phyloP scores from a whole-genome alignment of 2,888 invertebrate genomes.

The Aproaerema taeniolella region DNA sequence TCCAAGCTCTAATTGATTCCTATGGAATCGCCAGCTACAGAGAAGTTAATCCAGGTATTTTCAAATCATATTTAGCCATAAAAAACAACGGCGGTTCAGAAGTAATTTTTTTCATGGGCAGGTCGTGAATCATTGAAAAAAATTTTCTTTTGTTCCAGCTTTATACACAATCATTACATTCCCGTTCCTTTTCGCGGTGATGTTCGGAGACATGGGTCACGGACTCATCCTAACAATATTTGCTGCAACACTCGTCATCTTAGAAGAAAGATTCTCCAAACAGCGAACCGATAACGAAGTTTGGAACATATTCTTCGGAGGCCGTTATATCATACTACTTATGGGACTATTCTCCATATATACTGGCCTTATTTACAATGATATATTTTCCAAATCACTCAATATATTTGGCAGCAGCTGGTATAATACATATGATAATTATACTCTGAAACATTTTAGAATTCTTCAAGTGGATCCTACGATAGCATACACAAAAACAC shows the following conservation, averaged over 20 bases:
- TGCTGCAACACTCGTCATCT: slow-evolving; percentile 79
- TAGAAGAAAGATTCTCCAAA: slow-evolving; percentile 77
- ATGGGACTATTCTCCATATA: slow-evolving; percentile 87
- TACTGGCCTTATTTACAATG: slow-evolving; percentile 86
- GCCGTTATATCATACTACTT: slow-evolving; percentile 84
- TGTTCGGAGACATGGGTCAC: slow-evolving; percentile 88
- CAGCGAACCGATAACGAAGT: slow-evolving; percentile 79
- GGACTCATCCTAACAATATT: slow-evolving; percentile 82
- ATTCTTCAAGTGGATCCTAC: slow-evolving; percentile 64
- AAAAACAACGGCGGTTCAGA: too few species aligned
- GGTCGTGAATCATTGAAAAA: too few species aligned
- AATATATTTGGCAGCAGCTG: slow-evolving; percentile 84
- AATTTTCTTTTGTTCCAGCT: slow-evolving; percentile 76
- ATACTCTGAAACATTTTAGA: slow-evolving; percentile 38
- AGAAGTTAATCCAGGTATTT: slow-evolving; percentile 88
- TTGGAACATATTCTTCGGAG: slow-evolving; percentile 84
- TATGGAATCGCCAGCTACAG: slow-evolving; percentile 92
- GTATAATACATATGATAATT: slow-evolving; percentile 57
- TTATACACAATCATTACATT: slow-evolving; percentile 85
- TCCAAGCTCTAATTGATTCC: slow-evolving; percentile 91
- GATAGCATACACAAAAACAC: slow-evolving; percentile 53
- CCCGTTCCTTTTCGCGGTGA: slow-evolving; percentile 87
- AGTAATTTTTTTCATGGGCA: too few species aligned
- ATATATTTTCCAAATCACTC: slow-evolving; percentile 83
- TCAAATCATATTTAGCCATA: background rate